Conservation (phyloP, 2,888 invertebrate species). For the Zelleria hepariella region DNA sequence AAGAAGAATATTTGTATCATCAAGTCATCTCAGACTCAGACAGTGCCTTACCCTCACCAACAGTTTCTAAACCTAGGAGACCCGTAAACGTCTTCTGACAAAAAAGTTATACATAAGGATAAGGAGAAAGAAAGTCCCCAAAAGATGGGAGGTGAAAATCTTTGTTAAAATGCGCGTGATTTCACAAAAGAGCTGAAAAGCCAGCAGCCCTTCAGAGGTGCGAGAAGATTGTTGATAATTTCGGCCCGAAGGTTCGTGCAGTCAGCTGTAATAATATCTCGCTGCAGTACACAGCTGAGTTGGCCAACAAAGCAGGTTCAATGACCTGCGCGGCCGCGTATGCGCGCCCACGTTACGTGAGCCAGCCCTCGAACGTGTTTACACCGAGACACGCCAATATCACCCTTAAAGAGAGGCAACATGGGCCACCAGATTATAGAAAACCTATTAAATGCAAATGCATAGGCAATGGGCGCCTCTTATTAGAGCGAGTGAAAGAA, state of each 20-base stretch:
- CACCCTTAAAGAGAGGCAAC: not conserved
- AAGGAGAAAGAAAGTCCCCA: too few relatives aligned
- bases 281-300: slow-evolving; percentile 40
- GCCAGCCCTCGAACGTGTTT: slow-evolving; percentile 1
- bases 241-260: slow-evolving; percentile 5
- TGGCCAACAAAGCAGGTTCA: slow-evolving; percentile 71
- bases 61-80: too few relatives aligned
- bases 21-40: too few relatives aligned
- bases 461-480: not conserved
- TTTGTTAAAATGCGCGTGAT: not conserved
- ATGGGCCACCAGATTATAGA: not conserved
- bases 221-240: not conserved
- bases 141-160: too few relatives aligned
- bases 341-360: slow-evolving; percentile 52
- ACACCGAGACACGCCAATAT: not conserved
- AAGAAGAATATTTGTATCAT: too few relatives aligned
- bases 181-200: not conserved
- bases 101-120: too few relatives aligned
- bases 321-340: slow-evolving; percentile 53
- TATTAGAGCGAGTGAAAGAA: not conserved
- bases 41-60: too few relatives aligned
- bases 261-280: slow-evolving; percentile 23
- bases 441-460: not conserved
- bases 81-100: too few relatives aligned
- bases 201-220: not conserved